Percentiles rank a stretch among this genome's conserved stretches.
Evolutionary conservation across 2,888 invertebrate species (phyloP).

Genomic region (Sipha maydis): DNA sequence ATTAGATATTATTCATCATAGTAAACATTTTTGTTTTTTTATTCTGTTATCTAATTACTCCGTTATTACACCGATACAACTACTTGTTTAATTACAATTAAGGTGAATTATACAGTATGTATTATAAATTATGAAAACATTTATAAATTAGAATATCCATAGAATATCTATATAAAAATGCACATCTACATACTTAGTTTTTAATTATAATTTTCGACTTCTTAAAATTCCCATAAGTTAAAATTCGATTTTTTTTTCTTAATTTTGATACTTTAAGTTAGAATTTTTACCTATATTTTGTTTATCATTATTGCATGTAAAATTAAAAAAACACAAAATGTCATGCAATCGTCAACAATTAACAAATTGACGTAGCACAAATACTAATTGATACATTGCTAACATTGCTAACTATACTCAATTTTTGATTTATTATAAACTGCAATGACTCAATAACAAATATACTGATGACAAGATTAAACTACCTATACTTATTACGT

Average conservation of each 20-base stretch:
- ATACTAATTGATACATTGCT: not conserved
- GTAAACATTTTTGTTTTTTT: not conserved
- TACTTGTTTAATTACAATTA: not conserved
- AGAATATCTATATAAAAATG: not conserved
- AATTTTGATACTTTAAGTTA: not conserved
- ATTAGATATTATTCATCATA: not conserved
- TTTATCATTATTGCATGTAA: not conserved
- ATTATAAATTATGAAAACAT: not conserved
- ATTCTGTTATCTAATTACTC: not conserved
- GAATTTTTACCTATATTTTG: not conserved
- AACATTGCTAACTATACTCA: not conserved
- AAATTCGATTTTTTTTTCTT: not conserved
- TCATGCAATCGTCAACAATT: not conserved
- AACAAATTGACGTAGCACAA: not conserved
- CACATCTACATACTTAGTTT: not conserved
- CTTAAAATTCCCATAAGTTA: not conserved
- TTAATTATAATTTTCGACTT: not conserved
- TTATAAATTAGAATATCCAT: no score
- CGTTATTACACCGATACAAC: not conserved
- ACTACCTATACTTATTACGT: conserved; percentile 2
- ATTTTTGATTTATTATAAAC: not conserved
- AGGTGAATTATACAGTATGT: not conserved
- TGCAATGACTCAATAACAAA: not conserved
- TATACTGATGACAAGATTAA: not conserved
- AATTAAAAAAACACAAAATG: not conserved